phyloP scores from a whole-genome alignment of 2,797 vertebrate species.

The Australoheros facetus region DNA sequence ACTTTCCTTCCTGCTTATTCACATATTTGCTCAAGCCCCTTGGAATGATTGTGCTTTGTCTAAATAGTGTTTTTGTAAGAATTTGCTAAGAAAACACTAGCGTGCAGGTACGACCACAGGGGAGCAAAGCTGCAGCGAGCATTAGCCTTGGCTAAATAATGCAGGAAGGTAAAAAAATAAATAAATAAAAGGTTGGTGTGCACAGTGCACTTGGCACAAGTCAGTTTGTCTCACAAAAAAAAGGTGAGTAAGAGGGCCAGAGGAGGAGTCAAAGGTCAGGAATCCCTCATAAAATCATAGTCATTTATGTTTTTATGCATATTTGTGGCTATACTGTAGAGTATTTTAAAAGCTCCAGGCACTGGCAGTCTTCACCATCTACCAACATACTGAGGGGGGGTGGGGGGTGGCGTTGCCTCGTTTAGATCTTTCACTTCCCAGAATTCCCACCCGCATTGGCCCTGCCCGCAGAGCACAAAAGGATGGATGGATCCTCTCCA shows the following conservation, averaged over 20 bases:
- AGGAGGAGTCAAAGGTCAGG: constrained; percentile 56
- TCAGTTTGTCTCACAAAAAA: constrained; percentile 40
- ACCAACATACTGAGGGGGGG: constrained; percentile 18
- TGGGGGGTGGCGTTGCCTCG: constrained; percentile 31
- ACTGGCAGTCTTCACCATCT: constrained; percentile 27
- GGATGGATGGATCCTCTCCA: constrained; percentile 78
- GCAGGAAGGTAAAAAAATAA: not conserved
- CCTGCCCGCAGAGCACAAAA: constrained; percentile 69
- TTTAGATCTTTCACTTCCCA: constrained; percentile 69
- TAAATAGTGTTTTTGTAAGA: constrained; percentile 25
- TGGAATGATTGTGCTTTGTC: constrained; percentile 26
- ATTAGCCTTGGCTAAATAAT: constrained; percentile 28
- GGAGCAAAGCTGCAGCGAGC: constrained; percentile 19
- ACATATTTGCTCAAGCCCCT: constrained; percentile 24
- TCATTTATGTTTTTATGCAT: constrained; percentile 40
- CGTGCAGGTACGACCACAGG: constrained; percentile 34
- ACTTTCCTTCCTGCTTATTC: constrained; percentile 32
- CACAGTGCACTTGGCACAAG: constrained; percentile 41
- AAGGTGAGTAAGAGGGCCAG: constrained; percentile 35
- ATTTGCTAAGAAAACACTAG: constrained; percentile 39
- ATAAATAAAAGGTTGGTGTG: constrained; percentile 24
- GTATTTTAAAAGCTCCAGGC: constrained; percentile 53
- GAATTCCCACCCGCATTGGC: constrained; percentile 73
- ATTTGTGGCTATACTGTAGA: constrained; percentile 26
- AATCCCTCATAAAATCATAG: constrained; percentile 37